Base-by-base conservation (phyloP, 92 coral and sea anemone genomes). In the Ricordea florida region DNA sequence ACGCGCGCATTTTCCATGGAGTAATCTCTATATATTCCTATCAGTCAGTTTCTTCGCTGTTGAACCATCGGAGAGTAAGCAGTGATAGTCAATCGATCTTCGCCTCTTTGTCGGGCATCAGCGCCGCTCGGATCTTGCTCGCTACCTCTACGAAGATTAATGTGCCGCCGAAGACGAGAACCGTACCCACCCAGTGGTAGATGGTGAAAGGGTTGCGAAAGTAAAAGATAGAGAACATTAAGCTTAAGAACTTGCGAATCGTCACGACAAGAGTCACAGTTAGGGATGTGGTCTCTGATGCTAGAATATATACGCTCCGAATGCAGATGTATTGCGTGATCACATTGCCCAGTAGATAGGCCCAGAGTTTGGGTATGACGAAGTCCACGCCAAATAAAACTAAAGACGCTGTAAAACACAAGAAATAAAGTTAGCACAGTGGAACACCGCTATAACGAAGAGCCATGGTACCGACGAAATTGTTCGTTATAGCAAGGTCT, bases 211-310 rank as follows among this genome's bases (percentile, higher is more conserved):
- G 97, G 62, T 94, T 91, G 40, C 57, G 38, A 71, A 94, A 94
- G 80, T 82, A 91, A 65, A 79, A 91, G 24, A 94, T 88, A 0
- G 97, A 91, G 52, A 94, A 75, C 67, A 94, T 49, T 21, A 94
- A 84, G 71, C 97, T 94, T 66, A 83, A 49, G 71, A 94, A 94
- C 89, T 94, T 94, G 66, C 98, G 94, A 21, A 94, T 89, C 36
- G 98, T 94, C 66, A 88, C 74, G 29, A 94, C 94, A 7, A 94
- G 92, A 30, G 98, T 94, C 78, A 94, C 98, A 43, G 98, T 88
- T 41, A 94, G 83, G 11, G 98, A 94, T 11, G 97, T 74, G 74
- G 89, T 85, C 65, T 94, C 98, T 67, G 98, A 91, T 62, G 97
- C 91, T 75, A 94, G 87, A 16, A 85, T 76, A 69, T 91, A 94